A percentile compares a stretch with the other conserved stretches of the same genome.
Conservation (phyloP, 2,888 invertebrate genomes). For the Eubasilissa splendida region DNA sequence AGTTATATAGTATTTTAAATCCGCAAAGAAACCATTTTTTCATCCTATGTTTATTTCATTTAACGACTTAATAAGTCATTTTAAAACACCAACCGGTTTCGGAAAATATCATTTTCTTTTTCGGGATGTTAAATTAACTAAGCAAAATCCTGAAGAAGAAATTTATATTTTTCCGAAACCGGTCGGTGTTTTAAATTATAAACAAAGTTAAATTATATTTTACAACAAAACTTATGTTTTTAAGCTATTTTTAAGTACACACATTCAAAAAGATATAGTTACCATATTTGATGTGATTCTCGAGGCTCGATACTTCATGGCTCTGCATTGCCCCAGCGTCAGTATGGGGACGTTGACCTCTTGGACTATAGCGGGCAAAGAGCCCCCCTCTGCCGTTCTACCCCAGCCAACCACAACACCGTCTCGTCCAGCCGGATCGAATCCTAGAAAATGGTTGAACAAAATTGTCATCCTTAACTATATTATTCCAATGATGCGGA, state of each 20-base stretch:
- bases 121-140: too few species aligned
- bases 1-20: too few species aligned
- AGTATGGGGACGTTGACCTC: constrained; percentile 90
- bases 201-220: background rate
- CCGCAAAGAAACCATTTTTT: too few species aligned
- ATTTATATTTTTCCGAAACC: background rate
- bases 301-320: constrained; percentile 87
- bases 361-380: constrained; percentile 84
- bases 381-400: constrained; percentile 86
- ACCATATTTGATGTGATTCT: constrained; percentile 88
- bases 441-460: constrained; percentile 63
- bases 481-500: too few species aligned
- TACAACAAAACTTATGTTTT: background rate
- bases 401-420: constrained; percentile 93
- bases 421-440: constrained; percentile 79
- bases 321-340: constrained; percentile 83
- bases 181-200: background rate
- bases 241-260: background rate
- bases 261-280: constrained; percentile 8
- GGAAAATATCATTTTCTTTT: too few species aligned
- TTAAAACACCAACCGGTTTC: too few species aligned
- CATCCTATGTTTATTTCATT: too few species aligned
- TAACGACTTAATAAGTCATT: too few species aligned
- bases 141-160: too few species aligned
- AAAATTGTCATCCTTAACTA: too few species aligned